Evolutionary conservation across 2,888 invertebrate genomes (phyloP), one percentile per base, ranked within the genome.

Genomic region (Hartigia nigra): DNA sequence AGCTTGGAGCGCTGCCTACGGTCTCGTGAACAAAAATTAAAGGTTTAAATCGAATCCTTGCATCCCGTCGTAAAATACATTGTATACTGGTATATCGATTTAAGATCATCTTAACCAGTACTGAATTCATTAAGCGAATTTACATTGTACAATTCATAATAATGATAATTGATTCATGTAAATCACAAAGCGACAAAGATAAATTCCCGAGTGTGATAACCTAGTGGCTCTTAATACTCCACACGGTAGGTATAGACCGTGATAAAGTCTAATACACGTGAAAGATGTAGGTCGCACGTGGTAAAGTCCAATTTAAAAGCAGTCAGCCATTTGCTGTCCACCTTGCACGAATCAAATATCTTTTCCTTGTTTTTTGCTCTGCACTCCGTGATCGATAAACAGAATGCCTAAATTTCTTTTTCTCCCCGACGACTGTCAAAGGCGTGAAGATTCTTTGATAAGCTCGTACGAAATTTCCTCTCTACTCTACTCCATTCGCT

Each of bases 261-360:
- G 55, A 55, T 55, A 55, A 55, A 23, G 55, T 55, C 55, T 9
- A 23, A 55, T 55, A 55, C 55, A 55, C 55, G 23, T 55, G 55
- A 55, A 55, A 23, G 23, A 79, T 81, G 79, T 79, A 82, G 81
- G 81, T 81, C 78, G 78, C 79, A 78, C 76, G 78, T 82, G 84
- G 84, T 84, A 79, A 84, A 84, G 83, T 84, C 81, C 84, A 85
- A 86, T 86, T 84, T 82, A 83, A 82, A 82, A 84, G 81, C 81
- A 82, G 84, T 86, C 84, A 78, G 77, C 76, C 55, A 23, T 23
- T 55, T 55, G 55, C 55, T 55, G 55, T 23, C 23, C 55, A 55
- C 55, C 23, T 55, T 55, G 55, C 55, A 55, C 55, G 23, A 55
- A 55, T 55, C 55, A 9, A 55, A 55, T 55, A 55, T 55, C 55